A percentile compares a stretch with the other conserved stretches of the same genome.
Conservation (phyloP, 2,113 vertebrate genomes). For the Isurus oxyrinchus region DNA sequence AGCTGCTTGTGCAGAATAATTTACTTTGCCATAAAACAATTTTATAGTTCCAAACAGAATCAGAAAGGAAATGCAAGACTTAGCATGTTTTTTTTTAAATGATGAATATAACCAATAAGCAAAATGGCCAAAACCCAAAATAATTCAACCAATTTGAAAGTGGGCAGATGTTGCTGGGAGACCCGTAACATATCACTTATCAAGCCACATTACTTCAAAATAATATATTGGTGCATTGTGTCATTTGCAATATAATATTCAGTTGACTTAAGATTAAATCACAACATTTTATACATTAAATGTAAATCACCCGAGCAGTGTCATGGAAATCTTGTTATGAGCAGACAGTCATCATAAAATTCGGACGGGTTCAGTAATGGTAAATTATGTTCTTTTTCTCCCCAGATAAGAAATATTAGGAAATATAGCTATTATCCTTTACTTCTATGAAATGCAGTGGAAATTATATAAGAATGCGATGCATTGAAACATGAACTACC, state of each 20-base stretch:
- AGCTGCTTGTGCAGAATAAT: background rate
- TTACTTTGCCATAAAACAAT: background rate
- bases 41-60: background rate
- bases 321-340: background rate
- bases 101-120: background rate
- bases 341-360: slow-evolving; percentile 1
- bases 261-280: background rate
- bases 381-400: background rate
- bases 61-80: background rate
- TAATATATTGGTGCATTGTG: background rate
- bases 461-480: background rate
- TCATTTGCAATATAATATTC: background rate
- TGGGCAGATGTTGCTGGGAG: background rate
- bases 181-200: background rate
- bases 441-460: background rate
- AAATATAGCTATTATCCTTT: background rate
- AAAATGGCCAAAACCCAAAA: background rate
- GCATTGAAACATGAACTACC: background rate
- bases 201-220: background rate
- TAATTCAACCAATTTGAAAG: background rate
- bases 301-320: background rate
- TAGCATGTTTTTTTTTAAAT: background rate
- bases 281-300: slow-evolving; percentile 6
- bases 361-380: background rate
- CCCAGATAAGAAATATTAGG: background rate